Evolutionary conservation across 92 coral and sea anemone genomes (phyloP).

Genomic region (Micromussa lordhowensis): DNA sequence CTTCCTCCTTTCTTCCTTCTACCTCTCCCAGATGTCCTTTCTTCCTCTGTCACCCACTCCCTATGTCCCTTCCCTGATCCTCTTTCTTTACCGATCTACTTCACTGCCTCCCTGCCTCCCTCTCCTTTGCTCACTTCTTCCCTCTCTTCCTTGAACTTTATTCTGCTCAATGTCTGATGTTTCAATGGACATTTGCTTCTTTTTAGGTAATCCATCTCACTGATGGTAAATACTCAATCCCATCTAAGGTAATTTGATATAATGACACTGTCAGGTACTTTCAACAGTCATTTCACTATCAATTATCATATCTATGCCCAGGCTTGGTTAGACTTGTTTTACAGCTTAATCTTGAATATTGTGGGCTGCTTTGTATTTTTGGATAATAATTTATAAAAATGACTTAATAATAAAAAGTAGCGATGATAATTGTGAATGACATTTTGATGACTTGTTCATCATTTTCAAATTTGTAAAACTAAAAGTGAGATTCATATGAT

Average conservation of each 20-base stretch:
- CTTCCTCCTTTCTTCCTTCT: neutral
- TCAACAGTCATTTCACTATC: neutral
- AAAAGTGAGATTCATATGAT: no score
- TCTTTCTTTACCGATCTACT: no score
- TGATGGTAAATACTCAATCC: slow-evolving; percentile 93
- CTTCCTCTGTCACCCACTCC: neutral
- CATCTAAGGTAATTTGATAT: slow-evolving; percentile 75
- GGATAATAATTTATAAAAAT: no score
- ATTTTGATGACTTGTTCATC: no score
- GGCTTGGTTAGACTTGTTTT: no score
- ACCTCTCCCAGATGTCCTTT: neutral
- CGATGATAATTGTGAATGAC: no score
- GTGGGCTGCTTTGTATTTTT: no score
- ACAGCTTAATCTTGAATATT: no score
- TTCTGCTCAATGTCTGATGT: neutral
- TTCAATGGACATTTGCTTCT: neutral
- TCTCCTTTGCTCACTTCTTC: neutral
- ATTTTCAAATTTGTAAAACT: no score
- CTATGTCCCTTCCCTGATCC: neutral
- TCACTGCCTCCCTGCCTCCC: neutral
- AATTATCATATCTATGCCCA: no score
- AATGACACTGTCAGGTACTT: neutral
- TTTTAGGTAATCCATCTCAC: slow-evolving; percentile 73
- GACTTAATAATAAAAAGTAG: no score
- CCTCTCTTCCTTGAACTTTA: neutral